A percentile compares a stretch with the other conserved stretches of the same genome.
Evolutionary conservation across 2,113 vertebrate species (phyloP).

Genomic region (Macquaria australasica): DNA sequence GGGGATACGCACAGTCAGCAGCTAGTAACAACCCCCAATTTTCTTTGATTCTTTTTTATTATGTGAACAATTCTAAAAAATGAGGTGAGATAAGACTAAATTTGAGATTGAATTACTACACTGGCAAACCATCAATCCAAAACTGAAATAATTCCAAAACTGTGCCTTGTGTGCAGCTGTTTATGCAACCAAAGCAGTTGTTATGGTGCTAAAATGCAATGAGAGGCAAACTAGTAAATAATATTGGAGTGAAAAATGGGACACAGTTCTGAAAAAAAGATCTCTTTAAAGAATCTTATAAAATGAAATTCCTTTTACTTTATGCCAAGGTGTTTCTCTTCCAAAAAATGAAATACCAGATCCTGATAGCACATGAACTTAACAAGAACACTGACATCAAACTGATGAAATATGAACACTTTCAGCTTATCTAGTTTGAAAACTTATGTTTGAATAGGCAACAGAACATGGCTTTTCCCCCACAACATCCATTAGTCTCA

Average conservation of each 20-base stretch:
- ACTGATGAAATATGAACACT: conserved; percentile 59
- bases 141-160: conserved; percentile 19
- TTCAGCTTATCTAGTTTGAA: conserved; percentile 57
- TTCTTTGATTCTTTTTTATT: conserved; percentile 34
- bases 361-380: conserved; percentile 39
- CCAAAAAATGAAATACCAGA: conserved; percentile 42
- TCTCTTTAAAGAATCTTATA: conserved; percentile 54
- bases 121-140: conserved; percentile 32
- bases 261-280: conserved; percentile 45
- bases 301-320: conserved; percentile 44
- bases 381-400: conserved; percentile 51
- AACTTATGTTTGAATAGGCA: conserved; percentile 62
- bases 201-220: conserved; percentile 23
- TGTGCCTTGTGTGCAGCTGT: conserved; percentile 38
- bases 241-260: conserved; percentile 41
- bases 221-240: conserved; percentile 38
- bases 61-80: conserved; percentile 24
- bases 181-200: conserved; percentile 45
- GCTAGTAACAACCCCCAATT: conserved; percentile 28
- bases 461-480: conserved; percentile 20
- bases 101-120: background rate
- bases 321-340: conserved; percentile 46
- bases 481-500: conserved; percentile 52
- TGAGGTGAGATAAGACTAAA: background rate
- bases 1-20: conserved; percentile 52